These are phyloP conservation scores for Onchidella celtica DNA, from an alignment of 2,888 invertebrate genomes.

Conservation along the genomic window DNA sequence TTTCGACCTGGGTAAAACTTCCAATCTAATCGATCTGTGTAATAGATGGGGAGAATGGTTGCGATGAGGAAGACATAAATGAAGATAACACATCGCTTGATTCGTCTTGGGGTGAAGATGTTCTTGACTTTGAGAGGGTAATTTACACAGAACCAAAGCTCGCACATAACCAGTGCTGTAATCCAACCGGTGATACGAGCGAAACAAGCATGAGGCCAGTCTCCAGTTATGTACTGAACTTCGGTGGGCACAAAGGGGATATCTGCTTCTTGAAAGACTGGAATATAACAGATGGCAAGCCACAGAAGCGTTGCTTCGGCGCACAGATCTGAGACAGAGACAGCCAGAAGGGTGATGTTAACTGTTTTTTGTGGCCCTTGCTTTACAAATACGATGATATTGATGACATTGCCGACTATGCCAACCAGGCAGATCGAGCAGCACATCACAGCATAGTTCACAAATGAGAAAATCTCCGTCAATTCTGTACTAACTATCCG, in stretches of 20 bases:
- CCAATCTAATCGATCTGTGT: neutral
- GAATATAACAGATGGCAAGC: neutral
- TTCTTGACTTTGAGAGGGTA: slow-evolving; percentile 13
- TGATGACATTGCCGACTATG: slow-evolving; percentile 29
- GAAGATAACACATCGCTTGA: neutral
- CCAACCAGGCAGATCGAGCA: slow-evolving; percentile 1
- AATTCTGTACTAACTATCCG: neutral
- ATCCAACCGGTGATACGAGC: slow-evolving; percentile 17
- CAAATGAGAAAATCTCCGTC: neutral
- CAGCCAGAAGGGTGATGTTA: neutral
- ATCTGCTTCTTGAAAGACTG: neutral
- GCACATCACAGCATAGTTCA: slow-evolving; percentile 4
- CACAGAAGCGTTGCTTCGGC: neutral
- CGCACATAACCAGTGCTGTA: slow-evolving; percentile 8
- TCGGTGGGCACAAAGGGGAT: slow-evolving; percentile 2
- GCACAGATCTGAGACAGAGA: slow-evolving; percentile 5
- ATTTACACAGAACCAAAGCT: neutral
- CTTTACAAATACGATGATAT: slow-evolving; percentile 25
- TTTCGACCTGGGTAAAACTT: neutral
- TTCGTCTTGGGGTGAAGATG: neutral
- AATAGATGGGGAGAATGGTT: slow-evolving; percentile 4
- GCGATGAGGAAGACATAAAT: neutral
- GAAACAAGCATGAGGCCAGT: slow-evolving; percentile 9
- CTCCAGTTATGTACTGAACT: slow-evolving; percentile 11
- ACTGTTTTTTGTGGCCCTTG: slow-evolving; percentile 8